These are phyloP conservation scores for Turritopsis dohrnii DNA, from an alignment of 30 jellyfish, hydroid and myxozoan species.

Conservation along the genomic window DNA sequence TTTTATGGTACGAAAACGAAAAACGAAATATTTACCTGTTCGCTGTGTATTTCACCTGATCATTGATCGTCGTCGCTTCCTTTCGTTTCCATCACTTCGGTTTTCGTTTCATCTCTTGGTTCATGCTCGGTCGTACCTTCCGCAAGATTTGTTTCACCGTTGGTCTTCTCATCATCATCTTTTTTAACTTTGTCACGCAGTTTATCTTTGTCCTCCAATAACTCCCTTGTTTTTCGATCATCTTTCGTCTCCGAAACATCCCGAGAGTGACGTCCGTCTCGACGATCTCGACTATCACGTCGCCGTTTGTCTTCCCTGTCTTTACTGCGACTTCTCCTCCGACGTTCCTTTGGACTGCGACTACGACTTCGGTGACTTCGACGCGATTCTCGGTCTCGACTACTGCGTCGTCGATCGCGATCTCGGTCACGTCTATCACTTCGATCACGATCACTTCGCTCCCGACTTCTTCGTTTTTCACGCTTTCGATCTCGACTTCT, in stretches of 20 bases:
- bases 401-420: conserved; percentile 32
- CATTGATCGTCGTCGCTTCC: background rate
- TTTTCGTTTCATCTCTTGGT: background rate
- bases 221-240: conserved; percentile 9
- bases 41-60: background rate
- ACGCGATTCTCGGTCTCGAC: conserved; percentile 31
- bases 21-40: background rate
- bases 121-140: background rate
- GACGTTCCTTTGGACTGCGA: conserved; percentile 34
- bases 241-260: conserved; percentile 6
- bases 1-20: background rate
- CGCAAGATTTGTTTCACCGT: background rate
- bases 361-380: conserved; percentile 1
- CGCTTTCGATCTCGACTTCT: conserved; percentile 38
- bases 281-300: conserved; percentile 62
- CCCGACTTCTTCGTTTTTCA: conserved; percentile 37
- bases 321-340: conserved; percentile 42
- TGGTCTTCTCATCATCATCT: background rate
- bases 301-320: conserved; percentile 47
- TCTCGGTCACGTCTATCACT: conserved; percentile 30
- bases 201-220: background rate
- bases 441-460: conserved; percentile 34
- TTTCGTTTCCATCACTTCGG: background rate
- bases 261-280: conserved; percentile 31
- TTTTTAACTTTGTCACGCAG: background rate